phyloP scores from a whole-genome alignment of 2,797 vertebrate species.

The Sebastes jordani region DNA sequence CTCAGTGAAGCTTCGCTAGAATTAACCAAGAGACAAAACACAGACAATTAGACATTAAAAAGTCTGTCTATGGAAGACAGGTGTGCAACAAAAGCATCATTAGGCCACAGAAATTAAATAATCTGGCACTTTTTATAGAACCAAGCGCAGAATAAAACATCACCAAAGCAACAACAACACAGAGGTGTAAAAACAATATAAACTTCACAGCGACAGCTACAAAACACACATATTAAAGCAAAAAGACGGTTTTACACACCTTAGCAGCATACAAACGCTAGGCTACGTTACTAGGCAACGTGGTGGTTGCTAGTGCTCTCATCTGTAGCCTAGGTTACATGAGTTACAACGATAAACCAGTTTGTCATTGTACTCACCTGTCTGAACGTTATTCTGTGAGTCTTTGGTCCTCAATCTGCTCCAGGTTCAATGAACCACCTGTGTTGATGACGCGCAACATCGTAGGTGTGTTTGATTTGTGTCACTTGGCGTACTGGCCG shows the following conservation, averaged over 20 bases:
- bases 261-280: not conserved
- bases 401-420: not conserved
- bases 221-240: not conserved
- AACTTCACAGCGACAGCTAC: not conserved
- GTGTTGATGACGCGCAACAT: not conserved
- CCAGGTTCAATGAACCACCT: not conserved
- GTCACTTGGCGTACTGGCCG: not conserved
- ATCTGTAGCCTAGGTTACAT: not conserved
- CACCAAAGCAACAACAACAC: not conserved
- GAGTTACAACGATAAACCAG: not conserved
- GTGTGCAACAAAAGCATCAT: not conserved
- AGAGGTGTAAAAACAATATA: not conserved
- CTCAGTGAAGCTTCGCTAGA: not conserved
- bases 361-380: not conserved
- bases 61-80: not conserved
- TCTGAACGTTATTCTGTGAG: not conserved
- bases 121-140: not conserved
- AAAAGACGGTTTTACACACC: not conserved
- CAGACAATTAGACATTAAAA: not conserved
- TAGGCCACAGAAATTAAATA: not conserved
- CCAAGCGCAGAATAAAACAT: not conserved
- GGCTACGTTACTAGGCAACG: not conserved
- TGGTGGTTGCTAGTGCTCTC: not conserved
- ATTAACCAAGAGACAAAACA: not conserved
- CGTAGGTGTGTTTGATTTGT: not conserved